Percentiles rank a stretch among this genome's conserved stretches.
These are phyloP conservation scores for Polymixis flavicincta DNA, from an alignment of 2,888 invertebrate species.

Conservation along the genomic window DNA sequence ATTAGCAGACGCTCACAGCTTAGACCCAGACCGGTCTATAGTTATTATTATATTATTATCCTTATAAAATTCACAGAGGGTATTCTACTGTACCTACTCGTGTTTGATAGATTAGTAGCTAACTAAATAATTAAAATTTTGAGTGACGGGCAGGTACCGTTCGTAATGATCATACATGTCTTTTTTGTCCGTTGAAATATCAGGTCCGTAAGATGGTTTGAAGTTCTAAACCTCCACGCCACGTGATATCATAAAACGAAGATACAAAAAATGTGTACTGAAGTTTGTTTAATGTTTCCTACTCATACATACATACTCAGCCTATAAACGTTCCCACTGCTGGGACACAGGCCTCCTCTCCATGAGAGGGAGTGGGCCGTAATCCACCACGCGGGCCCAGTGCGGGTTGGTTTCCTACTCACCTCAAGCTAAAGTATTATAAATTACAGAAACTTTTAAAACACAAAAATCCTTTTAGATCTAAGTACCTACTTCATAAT, in stretches of 20 bases:
- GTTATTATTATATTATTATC: neutral
- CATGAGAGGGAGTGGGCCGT: too few relatives aligned
- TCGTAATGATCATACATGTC: neutral
- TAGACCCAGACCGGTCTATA: neutral
- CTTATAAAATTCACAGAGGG: neutral
- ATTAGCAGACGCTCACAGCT: neutral
- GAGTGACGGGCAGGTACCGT: conserved; percentile 7
- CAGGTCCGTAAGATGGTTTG: conserved; percentile 11
- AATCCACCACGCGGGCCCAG: too few relatives aligned
- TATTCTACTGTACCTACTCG: neutral
- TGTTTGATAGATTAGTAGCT: neutral
- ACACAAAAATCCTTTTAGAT: conserved; percentile 24
- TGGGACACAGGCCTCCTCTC: too few relatives aligned
- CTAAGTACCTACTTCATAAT: neutral
- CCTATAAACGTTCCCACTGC: too few relatives aligned
- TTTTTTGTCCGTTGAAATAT: conserved; percentile 24
- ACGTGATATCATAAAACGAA: conserved; percentile 25
- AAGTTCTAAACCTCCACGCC: conserved; percentile 26
- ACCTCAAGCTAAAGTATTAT: conserved; percentile 30
- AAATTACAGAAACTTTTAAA: conserved; percentile 20
- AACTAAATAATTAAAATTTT: conserved; percentile 11
- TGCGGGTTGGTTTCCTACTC: conserved; percentile 47
- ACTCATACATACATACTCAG: too few relatives aligned
- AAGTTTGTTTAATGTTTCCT: conserved; percentile 16
- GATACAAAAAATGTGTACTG: conserved; percentile 12